These are phyloP conservation scores for Cecidostiba fungosa DNA, from an alignment of 2,888 invertebrate genomes.

Conservation along the genomic window DNA sequence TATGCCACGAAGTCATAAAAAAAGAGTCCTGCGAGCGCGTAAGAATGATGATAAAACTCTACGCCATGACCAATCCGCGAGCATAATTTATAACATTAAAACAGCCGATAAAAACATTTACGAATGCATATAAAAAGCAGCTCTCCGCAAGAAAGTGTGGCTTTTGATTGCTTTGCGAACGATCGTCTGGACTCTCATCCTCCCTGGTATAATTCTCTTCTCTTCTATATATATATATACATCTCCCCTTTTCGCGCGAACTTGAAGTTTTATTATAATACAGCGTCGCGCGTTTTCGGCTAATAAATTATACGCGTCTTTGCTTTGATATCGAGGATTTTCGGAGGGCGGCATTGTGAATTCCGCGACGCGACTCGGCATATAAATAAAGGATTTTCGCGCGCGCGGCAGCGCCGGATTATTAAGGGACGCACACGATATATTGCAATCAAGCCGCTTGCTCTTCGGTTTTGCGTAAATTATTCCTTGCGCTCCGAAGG, in stretches of 20 bases:
- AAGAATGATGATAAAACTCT: conserved; percentile 43
- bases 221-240: no score
- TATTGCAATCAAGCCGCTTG: conserved; percentile 41
- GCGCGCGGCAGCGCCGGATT: conserved; percentile 34
- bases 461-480: conserved; percentile 44
- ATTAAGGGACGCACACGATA: conserved; percentile 49
- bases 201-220: neutral
- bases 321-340: conserved; percentile 50
- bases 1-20: neutral
- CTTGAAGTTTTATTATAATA: conserved; percentile 27
- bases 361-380: conserved; percentile 38
- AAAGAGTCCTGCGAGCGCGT: neutral
- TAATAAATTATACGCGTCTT: conserved; percentile 59
- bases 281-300: conserved; percentile 48
- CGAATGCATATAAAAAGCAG: neutral
- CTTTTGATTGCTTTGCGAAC: conserved; percentile 55
- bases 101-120: conserved; percentile 33
- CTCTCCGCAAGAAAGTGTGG: conserved; percentile 3
- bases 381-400: conserved; percentile 63
- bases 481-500: neutral
- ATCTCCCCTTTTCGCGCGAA: conserved; percentile 8
- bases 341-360: conserved; percentile 38
- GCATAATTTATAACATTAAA: conserved; percentile 55
- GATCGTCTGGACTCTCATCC: conserved; percentile 23
- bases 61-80: conserved; percentile 18